phyloP scores from a whole-genome alignment of 2,113 vertebrate genomes.

The Apistogramma diplotaenia region DNA sequence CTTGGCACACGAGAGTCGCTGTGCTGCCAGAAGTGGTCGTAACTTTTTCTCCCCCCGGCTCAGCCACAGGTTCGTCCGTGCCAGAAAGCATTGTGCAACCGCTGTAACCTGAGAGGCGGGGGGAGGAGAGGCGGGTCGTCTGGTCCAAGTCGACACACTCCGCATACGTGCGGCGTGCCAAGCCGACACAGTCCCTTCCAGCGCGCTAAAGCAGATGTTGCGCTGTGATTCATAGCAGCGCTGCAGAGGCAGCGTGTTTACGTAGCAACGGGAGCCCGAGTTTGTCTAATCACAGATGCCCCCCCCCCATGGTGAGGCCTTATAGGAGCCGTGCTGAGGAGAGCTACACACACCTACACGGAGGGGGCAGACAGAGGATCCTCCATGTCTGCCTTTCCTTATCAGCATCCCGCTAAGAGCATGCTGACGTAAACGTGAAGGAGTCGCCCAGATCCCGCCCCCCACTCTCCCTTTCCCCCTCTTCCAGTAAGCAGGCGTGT shows the following conservation, averaged over 20 bases:
- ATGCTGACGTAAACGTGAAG: slow-evolving; percentile 39
- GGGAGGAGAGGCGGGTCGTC: slow-evolving; percentile 50
- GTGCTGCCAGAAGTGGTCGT: slow-evolving; percentile 45
- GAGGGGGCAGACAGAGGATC: background rate
- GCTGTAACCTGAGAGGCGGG: slow-evolving; percentile 66
- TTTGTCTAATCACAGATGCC: slow-evolving; percentile 71
- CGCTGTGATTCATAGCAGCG: slow-evolving; percentile 59
- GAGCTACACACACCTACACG: background rate
- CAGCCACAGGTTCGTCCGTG: slow-evolving; percentile 52
- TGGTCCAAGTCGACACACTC: slow-evolving; percentile 70
- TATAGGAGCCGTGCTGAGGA: slow-evolving; percentile 51
- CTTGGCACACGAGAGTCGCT: slow-evolving; percentile 37
- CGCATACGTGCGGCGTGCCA: slow-evolving; percentile 59
- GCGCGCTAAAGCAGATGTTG: slow-evolving; percentile 72
- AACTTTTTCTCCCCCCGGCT: background rate
- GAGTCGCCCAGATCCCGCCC: slow-evolving; percentile 23
- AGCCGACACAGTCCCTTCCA: slow-evolving; percentile 66
- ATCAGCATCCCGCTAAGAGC: slow-evolving; percentile 12
- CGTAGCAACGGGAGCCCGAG: slow-evolving; percentile 72
- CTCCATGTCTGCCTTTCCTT: slow-evolving; percentile 2
- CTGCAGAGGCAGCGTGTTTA: slow-evolving; percentile 70
- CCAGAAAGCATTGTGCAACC: slow-evolving; percentile 73
- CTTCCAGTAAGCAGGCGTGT: slow-evolving; percentile 72
- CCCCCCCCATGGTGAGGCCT: slow-evolving; percentile 53
- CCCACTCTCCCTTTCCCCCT: background rate